Conservation (phyloP, 2,113 vertebrate species). For the Monopterus albus region DNA sequence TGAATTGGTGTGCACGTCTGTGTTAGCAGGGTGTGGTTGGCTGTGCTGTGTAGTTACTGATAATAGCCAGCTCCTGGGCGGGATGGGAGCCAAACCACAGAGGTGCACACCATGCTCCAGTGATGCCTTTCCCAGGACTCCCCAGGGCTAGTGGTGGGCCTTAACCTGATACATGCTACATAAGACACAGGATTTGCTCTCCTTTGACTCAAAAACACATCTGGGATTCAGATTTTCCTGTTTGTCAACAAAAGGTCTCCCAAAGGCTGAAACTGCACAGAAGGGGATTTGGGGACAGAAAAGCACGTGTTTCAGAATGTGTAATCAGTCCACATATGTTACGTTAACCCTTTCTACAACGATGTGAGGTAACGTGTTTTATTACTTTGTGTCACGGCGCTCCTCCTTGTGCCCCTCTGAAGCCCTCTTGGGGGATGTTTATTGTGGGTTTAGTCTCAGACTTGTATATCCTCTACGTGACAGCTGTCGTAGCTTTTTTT, state of each 20-base stretch:
- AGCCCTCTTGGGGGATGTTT: constrained; percentile 48
- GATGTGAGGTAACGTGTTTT: constrained; percentile 35
- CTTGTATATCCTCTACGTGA: constrained; percentile 44
- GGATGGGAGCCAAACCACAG: constrained; percentile 65
- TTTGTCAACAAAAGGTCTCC: constrained; percentile 79
- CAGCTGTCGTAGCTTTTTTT: constrained; percentile 40
- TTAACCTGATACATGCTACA: constrained; percentile 78
- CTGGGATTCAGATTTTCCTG: constrained; percentile 76
- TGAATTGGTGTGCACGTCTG: constrained; percentile 36
- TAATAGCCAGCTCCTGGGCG: constrained; percentile 63
- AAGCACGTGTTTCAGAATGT: constrained; percentile 39
- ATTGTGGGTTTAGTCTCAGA: constrained; percentile 35
- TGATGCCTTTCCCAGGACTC: constrained; percentile 77
- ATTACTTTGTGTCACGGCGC: constrained; percentile 26
- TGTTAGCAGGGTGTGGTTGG: constrained; percentile 51
- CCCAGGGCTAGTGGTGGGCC: constrained; percentile 49
- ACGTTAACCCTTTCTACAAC: constrained; percentile 54
- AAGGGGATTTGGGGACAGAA: constrained; percentile 45
- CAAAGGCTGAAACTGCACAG: constrained; percentile 47
- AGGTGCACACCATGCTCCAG: constrained; percentile 43
- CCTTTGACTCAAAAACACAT: constrained; percentile 69
- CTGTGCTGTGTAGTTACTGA: constrained; percentile 51
- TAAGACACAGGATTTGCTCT: constrained; percentile 51
- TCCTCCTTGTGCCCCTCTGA: constrained; percentile 37
- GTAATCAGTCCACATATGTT: constrained; percentile 52